These are phyloP conservation scores for Rhabditoides inermis DNA, from an alignment of 2,888 invertebrate genomes.

Conservation along the genomic window DNA sequence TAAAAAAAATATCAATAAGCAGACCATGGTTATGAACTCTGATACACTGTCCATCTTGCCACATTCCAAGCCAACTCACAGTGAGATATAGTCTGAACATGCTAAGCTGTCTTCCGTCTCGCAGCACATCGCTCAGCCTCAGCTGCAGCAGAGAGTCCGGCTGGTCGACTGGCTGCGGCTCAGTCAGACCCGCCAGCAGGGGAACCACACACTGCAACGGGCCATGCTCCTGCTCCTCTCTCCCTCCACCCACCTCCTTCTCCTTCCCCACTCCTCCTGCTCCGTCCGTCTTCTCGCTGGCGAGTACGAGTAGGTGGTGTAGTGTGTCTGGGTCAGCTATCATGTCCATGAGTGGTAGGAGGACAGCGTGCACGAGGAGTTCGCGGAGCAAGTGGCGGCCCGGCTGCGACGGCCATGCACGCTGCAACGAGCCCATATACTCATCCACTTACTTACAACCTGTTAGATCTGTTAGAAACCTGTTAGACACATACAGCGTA, in stretches of 20 bases:
- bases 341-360: slow-evolving; percentile 43
- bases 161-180: slow-evolving; percentile 13
- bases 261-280: background rate
- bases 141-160: slow-evolving; percentile 43
- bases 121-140: slow-evolving; percentile 40
- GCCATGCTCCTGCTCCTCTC: background rate
- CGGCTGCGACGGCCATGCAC: slow-evolving; percentile 42
- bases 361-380: slow-evolving; percentile 37
- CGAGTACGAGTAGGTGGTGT: slow-evolving; percentile 38
- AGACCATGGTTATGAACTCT: too few relatives aligned
- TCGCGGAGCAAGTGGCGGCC: slow-evolving; percentile 44
- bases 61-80: too few relatives aligned
- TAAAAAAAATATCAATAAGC: too few relatives aligned
- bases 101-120: slow-evolving; percentile 37
- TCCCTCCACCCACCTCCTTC: background rate
- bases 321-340: slow-evolving; percentile 48
- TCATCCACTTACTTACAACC: too few relatives aligned
- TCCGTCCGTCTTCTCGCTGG: background rate
- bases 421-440: slow-evolving; percentile 5
- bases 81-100: slow-evolving; percentile 42
- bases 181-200: slow-evolving; percentile 26
- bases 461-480: too few relatives aligned
- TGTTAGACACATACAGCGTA: too few relatives aligned
- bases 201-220: slow-evolving; percentile 7
- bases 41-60: too few relatives aligned